phyloP scores from a whole-genome alignment of 2,888 invertebrate genomes.

The Blastobasis adustella region DNA sequence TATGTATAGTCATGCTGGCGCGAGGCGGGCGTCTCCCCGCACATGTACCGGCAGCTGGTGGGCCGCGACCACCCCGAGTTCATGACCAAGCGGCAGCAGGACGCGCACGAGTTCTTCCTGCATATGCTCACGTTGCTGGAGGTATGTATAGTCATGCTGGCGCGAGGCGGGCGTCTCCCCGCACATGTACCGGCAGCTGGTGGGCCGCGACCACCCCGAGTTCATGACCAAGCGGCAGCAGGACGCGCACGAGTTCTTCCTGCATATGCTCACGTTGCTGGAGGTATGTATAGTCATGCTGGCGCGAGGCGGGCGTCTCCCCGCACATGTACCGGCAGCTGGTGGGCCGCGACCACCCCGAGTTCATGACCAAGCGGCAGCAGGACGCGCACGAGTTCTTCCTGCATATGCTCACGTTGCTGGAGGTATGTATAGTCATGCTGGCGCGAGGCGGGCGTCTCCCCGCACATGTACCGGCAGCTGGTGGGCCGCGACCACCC shows the following conservation, averaged over 20 bases:
- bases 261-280: no score
- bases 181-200: not conserved
- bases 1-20: no score
- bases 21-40: conserved; percentile 85
- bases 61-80: conserved; percentile 96
- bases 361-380: no score
- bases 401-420: no score
- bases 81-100: conserved; percentile 86
- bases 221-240: not conserved
- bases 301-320: no score
- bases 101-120: conserved; percentile 97
- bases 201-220: not conserved
- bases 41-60: conserved; percentile 93
- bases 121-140: conserved; percentile 87
- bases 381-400: no score
- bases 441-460: conserved; percentile 81
- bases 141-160: conserved; percentile 44
- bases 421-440: no score
- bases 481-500: conserved; percentile 92
- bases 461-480: conserved; percentile 93
- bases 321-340: no score
- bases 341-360: no score
- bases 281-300: no score
- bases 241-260: no score
- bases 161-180: no score